These are phyloP conservation scores for Hydrolagus affinis DNA, from an alignment of 2,113 vertebrate genomes.

Conservation along the genomic window DNA sequence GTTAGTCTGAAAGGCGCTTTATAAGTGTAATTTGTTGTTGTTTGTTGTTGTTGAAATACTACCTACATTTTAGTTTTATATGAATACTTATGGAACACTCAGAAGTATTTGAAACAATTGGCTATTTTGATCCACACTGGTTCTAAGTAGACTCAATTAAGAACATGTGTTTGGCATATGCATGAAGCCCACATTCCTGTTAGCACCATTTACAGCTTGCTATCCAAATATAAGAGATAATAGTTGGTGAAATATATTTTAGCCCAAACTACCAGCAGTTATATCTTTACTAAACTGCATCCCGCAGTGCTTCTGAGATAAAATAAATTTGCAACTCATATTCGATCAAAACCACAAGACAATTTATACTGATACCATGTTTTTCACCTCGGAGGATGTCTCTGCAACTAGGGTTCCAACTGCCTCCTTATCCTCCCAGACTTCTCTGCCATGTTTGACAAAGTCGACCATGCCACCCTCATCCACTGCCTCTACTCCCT, in stretches of 20 bases:
- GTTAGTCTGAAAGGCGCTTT: too few species aligned
- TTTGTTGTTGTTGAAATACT: too few species aligned
- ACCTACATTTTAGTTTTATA: background rate
- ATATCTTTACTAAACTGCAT: background rate
- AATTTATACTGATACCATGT: background rate
- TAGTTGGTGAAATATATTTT: background rate
- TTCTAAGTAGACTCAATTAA: background rate
- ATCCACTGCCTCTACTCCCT: too few species aligned
- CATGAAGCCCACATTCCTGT: background rate
- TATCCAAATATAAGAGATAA: background rate
- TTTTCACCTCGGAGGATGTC: background rate
- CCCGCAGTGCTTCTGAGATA: too few species aligned
- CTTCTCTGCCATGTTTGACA: too few species aligned
- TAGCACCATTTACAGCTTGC: background rate
- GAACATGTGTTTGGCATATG: background rate
- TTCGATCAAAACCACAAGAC: background rate
- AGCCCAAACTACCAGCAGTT: background rate
- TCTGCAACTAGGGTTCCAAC: background rate
- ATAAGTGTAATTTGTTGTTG: too few species aligned
- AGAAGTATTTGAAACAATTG: background rate
- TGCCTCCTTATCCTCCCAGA: too few species aligned
- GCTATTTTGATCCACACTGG: background rate
- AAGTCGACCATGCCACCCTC: too few species aligned
- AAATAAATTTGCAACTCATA: background rate
- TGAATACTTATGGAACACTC: too few species aligned